Evolutionary conservation across 2,888 invertebrate genomes (phyloP).

Genomic region (Noctua fimbriata): DNA sequence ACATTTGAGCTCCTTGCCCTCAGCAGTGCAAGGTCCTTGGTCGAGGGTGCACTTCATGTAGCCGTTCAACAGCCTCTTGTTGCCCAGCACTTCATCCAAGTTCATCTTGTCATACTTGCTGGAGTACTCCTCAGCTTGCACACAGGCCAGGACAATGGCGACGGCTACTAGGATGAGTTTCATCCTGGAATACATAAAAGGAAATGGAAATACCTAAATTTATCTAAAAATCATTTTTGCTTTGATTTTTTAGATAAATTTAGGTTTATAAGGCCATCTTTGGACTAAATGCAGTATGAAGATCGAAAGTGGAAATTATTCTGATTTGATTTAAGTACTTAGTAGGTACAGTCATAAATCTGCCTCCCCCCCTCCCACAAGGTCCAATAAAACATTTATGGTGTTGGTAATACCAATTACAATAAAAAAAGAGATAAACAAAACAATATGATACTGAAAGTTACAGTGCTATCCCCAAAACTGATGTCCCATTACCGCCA

Average conservation of each 20-base stretch:
- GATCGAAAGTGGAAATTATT: background rate
- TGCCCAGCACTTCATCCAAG: constrained; percentile 92
- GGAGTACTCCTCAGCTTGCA: constrained; percentile 73
- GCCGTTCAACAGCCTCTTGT: constrained; percentile 92
- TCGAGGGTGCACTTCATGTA: constrained; percentile 93
- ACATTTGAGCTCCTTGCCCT: constrained; percentile 93
- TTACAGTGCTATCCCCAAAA: background rate
- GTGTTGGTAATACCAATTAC: background rate
- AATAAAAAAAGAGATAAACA: background rate
- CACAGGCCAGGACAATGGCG: constrained; percentile 64
- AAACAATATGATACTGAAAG: background rate
- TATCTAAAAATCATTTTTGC: too few species aligned
- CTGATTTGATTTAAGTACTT: background rate
- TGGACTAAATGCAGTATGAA: background rate
- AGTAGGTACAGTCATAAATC: too few species aligned
- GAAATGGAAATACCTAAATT: too few species aligned
- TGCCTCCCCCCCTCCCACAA: too few species aligned
- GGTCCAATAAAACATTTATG: background rate
- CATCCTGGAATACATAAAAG: constrained; percentile 72
- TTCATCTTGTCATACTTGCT: constrained; percentile 93
- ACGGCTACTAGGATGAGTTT: constrained; percentile 69
- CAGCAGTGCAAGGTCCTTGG: constrained; percentile 92
- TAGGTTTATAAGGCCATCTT: background rate
- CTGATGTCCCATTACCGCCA: background rate
- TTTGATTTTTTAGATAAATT: background rate